Conservation (phyloP, 2,888 invertebrate genomes). For the Tenthredo scrophulariae region DNA sequence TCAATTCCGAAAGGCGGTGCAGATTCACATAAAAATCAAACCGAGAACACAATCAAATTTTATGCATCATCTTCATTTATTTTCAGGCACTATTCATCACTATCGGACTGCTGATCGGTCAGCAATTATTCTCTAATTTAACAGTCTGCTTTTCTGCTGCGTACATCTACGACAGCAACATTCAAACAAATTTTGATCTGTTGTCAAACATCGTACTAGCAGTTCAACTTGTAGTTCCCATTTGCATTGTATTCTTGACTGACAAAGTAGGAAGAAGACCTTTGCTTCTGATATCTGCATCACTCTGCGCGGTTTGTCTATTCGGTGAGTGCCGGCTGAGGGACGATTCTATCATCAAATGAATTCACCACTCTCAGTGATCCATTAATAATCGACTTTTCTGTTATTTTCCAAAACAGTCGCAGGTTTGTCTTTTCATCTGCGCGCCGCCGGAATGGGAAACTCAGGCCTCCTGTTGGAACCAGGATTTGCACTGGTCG, state of each 20-base stretch:
- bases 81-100: background rate
- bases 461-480: background rate
- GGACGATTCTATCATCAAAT: too few species aligned
- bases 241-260: background rate
- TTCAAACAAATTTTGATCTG: background rate
- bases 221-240: background rate
- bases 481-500: background rate
- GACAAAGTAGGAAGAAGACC: constrained; percentile 12
- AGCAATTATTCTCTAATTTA: background rate
- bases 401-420: background rate
- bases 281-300: background rate
- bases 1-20: too few species aligned
- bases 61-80: background rate
- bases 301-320: background rate
- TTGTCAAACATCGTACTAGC: background rate
- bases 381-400: background rate
- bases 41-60: background rate
- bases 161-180: background rate
- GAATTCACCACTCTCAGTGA: background rate
- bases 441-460: background rate
- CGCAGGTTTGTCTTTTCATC: background rate
- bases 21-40: background rate
- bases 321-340: background rate
- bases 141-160: too few species aligned
- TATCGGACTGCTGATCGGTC: background rate